Evolutionary conservation across 2,888 invertebrate species (phyloP).

Genomic region (Electrophaes corylata): DNA sequence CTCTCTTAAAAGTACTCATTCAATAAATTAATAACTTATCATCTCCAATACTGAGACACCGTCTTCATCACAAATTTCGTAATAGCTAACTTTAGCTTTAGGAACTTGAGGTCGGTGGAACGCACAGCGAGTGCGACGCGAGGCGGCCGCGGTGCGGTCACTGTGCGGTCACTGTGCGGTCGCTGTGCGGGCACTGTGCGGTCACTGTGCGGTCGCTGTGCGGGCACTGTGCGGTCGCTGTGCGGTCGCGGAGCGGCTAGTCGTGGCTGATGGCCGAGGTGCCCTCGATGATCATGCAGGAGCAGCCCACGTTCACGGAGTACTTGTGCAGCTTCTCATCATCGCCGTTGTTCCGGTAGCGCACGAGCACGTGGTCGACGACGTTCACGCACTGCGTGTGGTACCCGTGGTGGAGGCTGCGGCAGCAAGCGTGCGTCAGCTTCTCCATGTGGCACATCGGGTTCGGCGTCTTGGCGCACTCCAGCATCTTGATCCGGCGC

Average conservation of each 20-base stretch:
- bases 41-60: conserved; percentile 19
- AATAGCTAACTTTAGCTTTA: conserved; percentile 18
- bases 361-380: conserved; percentile 69
- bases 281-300: conserved; percentile 64
- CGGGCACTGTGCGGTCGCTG: conserved; percentile 30
- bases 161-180: too few species aligned
- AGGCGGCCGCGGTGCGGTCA: conserved; percentile 35
- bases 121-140: conserved; percentile 24
- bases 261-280: conserved; percentile 43
- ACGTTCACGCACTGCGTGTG: conserved; percentile 71
- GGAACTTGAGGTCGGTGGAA: conserved; percentile 32
- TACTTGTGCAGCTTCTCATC: conserved; percentile 38
- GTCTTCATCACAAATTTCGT: conserved; percentile 1
- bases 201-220: conserved; percentile 22
- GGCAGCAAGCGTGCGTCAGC: conserved; percentile 68
- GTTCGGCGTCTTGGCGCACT: conserved; percentile 62
- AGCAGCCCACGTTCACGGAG: conserved; percentile 73
- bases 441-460: conserved; percentile 58
- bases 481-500: conserved; percentile 68
- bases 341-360: conserved; percentile 46
- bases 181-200: conserved; percentile 39
- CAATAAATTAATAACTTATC: conserved; percentile 32
- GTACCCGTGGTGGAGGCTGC: conserved; percentile 58
- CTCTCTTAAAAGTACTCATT: conserved; percentile 2
- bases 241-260: conserved; percentile 35